phyloP scores from a whole-genome alignment of 1,140 invertebrate species.

The Drosophila parabipectinata region DNA sequence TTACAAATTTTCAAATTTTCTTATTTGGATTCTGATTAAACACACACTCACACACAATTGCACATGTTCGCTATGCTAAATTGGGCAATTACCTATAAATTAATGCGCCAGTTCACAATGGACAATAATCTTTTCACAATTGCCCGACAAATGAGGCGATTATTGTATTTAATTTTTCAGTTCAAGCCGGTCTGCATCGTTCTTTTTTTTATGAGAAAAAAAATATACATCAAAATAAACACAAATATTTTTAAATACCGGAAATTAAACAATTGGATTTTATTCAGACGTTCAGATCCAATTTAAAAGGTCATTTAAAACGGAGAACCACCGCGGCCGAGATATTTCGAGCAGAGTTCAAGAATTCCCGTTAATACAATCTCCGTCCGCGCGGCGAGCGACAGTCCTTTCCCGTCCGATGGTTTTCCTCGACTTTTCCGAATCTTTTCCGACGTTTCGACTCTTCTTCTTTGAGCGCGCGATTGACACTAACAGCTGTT shows the following conservation, averaged over 20 bases:
- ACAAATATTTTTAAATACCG: neutral
- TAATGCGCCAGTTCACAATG: slow-evolving; percentile 24
- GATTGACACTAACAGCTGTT: too few relatives aligned
- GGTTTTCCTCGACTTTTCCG: neutral
- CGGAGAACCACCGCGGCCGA: neutral
- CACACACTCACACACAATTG: slow-evolving; percentile 26
- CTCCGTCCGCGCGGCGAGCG: neutral
- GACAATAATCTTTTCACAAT: slow-evolving; percentile 13
- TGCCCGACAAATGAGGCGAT: slow-evolving; percentile 12
- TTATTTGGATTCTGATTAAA: slow-evolving; percentile 21
- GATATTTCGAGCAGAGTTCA: neutral
- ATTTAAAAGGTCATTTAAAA: neutral
- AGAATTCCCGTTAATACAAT: neutral
- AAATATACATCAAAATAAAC: neutral
- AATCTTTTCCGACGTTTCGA: neutral
- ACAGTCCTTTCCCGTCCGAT: neutral
- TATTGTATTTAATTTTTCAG: slow-evolving; percentile 12
- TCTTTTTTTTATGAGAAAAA: neutral
- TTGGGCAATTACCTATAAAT: slow-evolving; percentile 26
- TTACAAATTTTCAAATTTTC: slow-evolving; percentile 32
- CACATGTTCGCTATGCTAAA: slow-evolving; percentile 24
- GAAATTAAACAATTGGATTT: neutral
- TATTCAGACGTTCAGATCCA: neutral
- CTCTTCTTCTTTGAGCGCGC: too few relatives aligned
- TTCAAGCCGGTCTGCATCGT: neutral